Base-by-base conservation (phyloP, 2,797 vertebrate species). In the Sebastes kiyomatsui region DNA sequence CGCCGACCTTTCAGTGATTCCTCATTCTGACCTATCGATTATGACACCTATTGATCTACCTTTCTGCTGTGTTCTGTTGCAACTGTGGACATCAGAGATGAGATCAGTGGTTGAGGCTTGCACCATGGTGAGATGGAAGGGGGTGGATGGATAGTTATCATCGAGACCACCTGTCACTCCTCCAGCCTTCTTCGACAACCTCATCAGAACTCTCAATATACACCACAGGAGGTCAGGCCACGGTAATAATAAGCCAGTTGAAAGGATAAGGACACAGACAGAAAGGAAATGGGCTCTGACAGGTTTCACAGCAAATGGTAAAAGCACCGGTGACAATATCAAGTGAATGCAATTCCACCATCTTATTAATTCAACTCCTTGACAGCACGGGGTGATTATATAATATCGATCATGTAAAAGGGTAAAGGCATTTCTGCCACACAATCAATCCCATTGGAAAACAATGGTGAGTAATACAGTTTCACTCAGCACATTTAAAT, bases 21-120 rank as follows among this genome's bases (percentile, higher is more conserved):
- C 75, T 85, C 86, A 84, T 80, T 91, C 92, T 94, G 93, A 93
- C 90, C 91, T 93, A 95, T 96, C 75, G 86, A 89, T 88, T 86
- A 87, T 83, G 82, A 80, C 77, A 85, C 79, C 90, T 87, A 90
- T 93, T 90, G 89, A 91, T 92, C 88, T 77, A 2, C 64, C 85
- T 83, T 81, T 89, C 91, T 89, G 77, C 81, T 89, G 58, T 87
- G 80, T 75, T 94, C 91, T 92, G 85, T 70, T 69, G 18, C 69
- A 80, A 9, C 22, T 35, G 11, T 18, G 55, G 74, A 81, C 80
- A 86, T 84, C 87, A 83, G 59, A 90, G 76, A 75, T 77, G 81
- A 92, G 87, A 84, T 85, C 80, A 80, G 77, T 72, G 82, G 61
- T 55, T 46, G 78, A 83, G 65, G 64, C 46, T 68, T 61, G 75